Evolutionary conservation across 2,113 vertebrate species (phyloP).

Genomic region (Perca fluviatilis): DNA sequence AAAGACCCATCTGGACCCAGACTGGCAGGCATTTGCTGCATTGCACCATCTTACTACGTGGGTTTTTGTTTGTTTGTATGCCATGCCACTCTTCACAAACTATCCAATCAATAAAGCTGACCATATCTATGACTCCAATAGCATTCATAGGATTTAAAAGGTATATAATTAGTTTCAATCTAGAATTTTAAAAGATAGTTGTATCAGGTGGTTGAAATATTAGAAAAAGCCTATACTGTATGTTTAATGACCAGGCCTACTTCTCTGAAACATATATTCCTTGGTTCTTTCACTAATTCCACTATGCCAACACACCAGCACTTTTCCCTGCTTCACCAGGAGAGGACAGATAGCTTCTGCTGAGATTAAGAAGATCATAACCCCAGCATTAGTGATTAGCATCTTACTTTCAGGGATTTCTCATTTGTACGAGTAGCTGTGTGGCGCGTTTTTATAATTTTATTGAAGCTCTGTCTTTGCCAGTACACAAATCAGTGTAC

Average conservation of each 20-base stretch:
- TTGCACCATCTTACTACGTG: not conserved
- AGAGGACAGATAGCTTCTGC: slow-evolving; percentile 46
- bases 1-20: slow-evolving; percentile 50
- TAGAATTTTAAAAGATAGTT: not conserved
- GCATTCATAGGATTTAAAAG: not conserved
- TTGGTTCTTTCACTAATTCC: slow-evolving; percentile 24
- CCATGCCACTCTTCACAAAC: not conserved
- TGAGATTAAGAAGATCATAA: slow-evolving; percentile 63
- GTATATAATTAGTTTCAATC: too few relatives aligned
- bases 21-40: slow-evolving; percentile 21
- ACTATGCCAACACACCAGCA: slow-evolving; percentile 21
- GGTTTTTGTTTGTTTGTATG: not conserved
- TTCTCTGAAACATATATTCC: slow-evolving; percentile 33
- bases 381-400: slow-evolving; percentile 59
- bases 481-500: not conserved
- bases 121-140: not conserved
- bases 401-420: slow-evolving; percentile 60
- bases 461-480: too few relatives aligned
- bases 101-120: not conserved
- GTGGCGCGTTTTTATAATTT: too few relatives aligned
- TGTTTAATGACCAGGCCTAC: not conserved
- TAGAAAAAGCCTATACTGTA: too few relatives aligned
- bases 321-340: slow-evolving; percentile 16
- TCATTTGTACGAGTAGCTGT: slow-evolving; percentile 30
- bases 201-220: not conserved